Conservation (phyloP, 2,113 vertebrate species). For the Melozone crissalis region DNA sequence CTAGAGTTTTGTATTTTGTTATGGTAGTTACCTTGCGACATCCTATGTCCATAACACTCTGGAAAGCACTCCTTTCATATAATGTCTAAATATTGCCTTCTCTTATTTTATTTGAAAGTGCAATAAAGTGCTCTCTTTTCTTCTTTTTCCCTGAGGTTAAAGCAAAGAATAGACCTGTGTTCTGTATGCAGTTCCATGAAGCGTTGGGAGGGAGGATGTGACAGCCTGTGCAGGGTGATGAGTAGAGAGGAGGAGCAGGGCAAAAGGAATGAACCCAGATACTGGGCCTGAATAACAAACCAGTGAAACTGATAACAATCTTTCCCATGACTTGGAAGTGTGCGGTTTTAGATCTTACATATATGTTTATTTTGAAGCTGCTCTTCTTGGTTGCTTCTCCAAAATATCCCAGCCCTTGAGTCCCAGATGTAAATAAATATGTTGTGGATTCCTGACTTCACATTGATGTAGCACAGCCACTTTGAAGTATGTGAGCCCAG, state of each 20-base stretch:
- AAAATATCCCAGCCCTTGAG: not conserved
- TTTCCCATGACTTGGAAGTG: not conserved
- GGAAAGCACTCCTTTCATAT: not conserved
- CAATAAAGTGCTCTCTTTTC: not conserved
- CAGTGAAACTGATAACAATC: not conserved
- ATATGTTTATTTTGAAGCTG: not conserved
- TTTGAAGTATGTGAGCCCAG: not conserved
- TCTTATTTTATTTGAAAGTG: not conserved
- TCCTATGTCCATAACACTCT: not conserved
- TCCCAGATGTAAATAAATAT: not conserved
- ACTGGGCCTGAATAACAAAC: not conserved
- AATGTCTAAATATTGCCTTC: not conserved
- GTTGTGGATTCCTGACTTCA: not conserved
- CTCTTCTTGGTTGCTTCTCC: not conserved
- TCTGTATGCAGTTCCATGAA: not conserved
- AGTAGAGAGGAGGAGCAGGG: not conserved
- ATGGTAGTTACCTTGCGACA: not conserved
- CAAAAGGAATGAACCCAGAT: not conserved
- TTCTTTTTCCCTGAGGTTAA: not conserved
- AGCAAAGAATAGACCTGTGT: not conserved
- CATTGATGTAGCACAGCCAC: too few species aligned
- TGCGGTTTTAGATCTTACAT: not conserved
- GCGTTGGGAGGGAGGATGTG: not conserved
- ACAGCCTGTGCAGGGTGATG: not conserved
- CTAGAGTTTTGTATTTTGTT: not conserved